Evolutionary conservation across 1,140 invertebrate species (phyloP).

Genomic region (Drosophila navojoa): DNA sequence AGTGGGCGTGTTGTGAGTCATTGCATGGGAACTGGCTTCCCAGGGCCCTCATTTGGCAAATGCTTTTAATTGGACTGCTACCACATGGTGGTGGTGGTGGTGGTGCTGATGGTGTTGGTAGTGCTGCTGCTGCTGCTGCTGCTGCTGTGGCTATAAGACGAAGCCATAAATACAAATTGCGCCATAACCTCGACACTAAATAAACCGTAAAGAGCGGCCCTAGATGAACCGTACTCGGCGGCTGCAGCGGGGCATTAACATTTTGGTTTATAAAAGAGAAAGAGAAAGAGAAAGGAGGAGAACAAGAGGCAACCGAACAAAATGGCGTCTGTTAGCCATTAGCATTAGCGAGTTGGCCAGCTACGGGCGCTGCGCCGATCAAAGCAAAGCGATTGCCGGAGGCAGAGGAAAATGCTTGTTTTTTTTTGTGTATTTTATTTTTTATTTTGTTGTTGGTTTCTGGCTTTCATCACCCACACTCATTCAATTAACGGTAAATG

Average conservation of each 20-base stretch:
- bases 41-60: conserved; percentile 56
- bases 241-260: conserved; percentile 11
- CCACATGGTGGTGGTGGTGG: conserved; percentile 44
- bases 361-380: conserved; percentile 13
- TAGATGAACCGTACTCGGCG: conserved; percentile 5
- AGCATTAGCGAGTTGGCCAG: conserved; percentile 11
- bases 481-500: conserved; percentile 67
- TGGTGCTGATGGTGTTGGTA: neutral
- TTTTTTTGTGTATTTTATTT: conserved; percentile 18
- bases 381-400: conserved; percentile 26
- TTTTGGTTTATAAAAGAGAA: neutral
- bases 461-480: conserved; percentile 75
- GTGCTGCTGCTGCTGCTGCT: no score
- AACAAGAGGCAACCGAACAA: conserved; percentile 19
- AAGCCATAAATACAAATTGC: conserved; percentile 77
- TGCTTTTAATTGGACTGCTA: conserved; percentile 70
- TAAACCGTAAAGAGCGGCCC: conserved; percentile 65
- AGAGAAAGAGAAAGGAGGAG: neutral
- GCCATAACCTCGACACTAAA: conserved; percentile 79
- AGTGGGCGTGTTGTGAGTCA: conserved; percentile 43
- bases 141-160: conserved; percentile 1
- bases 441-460: conserved; percentile 36
- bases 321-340: conserved; percentile 67
- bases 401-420: conserved; percentile 1
- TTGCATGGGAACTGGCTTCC: conserved; percentile 23